These are phyloP conservation scores for Graptemys geographica DNA, from an alignment of 2,797 vertebrate species.

Conservation along the genomic window DNA sequence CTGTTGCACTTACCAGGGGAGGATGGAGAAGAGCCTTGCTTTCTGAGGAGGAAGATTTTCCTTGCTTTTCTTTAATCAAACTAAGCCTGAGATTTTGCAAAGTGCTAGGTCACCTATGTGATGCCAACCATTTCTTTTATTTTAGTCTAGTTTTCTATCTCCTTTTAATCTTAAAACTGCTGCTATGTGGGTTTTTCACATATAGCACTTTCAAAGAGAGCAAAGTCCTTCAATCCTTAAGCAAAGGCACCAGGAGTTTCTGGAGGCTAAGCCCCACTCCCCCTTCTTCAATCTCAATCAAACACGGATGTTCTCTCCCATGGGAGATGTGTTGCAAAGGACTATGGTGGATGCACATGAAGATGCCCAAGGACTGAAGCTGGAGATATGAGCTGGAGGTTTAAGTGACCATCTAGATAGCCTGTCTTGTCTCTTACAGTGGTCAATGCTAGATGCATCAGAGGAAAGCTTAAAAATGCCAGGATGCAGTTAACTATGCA, in stretches of 20 bases:
- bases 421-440: not conserved
- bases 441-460: not conserved
- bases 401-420: not conserved
- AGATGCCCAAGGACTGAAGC: not conserved
- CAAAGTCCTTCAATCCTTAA: not conserved
- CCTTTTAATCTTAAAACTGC: not conserved
- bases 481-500: not conserved
- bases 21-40: too few relatives aligned
- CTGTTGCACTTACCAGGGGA: too few relatives aligned
- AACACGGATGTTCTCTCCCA: not conserved
- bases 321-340: not conserved
- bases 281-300: not conserved
- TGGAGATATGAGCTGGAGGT: not conserved
- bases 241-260: not conserved
- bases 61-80: not conserved
- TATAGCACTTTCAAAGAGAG: not conserved
- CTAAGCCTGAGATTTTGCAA: not conserved
- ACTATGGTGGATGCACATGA: not conserved
- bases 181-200: not conserved
- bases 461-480: too few relatives aligned
- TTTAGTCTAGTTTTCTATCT: not conserved
- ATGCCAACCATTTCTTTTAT: not conserved
- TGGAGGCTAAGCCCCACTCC: not conserved
- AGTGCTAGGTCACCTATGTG: not conserved
- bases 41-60: not conserved